Percentiles rank a stretch among this genome's conserved stretches.
Conservation (phyloP, 37 sponge, comb jelly and placozoan species). For the Agelas oroides region DNA sequence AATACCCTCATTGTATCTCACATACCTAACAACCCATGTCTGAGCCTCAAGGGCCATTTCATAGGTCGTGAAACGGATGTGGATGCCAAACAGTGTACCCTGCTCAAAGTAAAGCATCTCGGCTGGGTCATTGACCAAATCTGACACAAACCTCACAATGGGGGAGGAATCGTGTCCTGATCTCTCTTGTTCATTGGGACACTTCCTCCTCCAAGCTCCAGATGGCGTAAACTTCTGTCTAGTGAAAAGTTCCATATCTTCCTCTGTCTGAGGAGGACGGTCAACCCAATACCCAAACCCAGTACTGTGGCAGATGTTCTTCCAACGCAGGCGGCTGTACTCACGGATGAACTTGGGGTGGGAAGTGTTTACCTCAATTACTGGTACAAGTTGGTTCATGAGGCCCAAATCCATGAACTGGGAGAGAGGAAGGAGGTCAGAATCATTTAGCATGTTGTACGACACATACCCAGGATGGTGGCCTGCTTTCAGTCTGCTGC, state of each 20-base stretch:
- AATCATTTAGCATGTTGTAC: conserved; percentile 67
- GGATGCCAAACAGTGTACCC: conserved; percentile 87
- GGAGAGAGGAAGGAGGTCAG: conserved; percentile 72
- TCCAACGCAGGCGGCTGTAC: conserved; percentile 60
- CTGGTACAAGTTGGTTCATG: conserved; percentile 60
- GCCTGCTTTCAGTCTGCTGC: conserved; percentile 44
- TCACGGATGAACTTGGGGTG: conserved; percentile 59
- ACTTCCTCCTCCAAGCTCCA: conserved; percentile 68
- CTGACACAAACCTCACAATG: conserved; percentile 60
- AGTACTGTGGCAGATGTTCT: conserved; percentile 78
- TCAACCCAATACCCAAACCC: conserved; percentile 90
- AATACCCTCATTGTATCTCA: conserved; percentile 39
- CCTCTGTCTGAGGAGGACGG: conserved; percentile 25
- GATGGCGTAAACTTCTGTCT: conserved; percentile 55
- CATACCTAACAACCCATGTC: conserved; percentile 45
- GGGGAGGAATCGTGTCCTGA: not conserved
- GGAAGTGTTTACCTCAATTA: conserved; percentile 32
- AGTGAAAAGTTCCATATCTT: conserved; percentile 46
- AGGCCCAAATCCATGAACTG: conserved; percentile 71
- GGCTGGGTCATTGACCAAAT: conserved; percentile 43
- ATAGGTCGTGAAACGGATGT: conserved; percentile 65
- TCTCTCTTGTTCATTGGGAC: conserved; percentile 50
- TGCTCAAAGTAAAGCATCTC: conserved; percentile 88
- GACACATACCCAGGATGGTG: conserved; percentile 57
- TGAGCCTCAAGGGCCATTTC: conserved; percentile 61